Evolutionary conservation across 2,888 invertebrate genomes (phyloP), one percentile per base, ranked within the genome.

Genomic region (Trachelus tabidus): DNA sequence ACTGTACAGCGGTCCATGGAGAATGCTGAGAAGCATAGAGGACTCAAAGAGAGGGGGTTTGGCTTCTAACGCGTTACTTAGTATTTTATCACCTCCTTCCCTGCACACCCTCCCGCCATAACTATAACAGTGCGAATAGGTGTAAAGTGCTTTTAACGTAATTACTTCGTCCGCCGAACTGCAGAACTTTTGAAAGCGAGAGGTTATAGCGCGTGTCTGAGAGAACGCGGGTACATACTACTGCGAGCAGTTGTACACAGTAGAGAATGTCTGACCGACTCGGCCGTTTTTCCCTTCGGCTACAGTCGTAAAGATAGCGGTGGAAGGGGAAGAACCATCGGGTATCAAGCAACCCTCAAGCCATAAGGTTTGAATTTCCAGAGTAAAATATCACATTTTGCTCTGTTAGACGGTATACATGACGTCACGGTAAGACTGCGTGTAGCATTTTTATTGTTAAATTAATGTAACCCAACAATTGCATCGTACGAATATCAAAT

Each of bases 81-180:
- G 76, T 79, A 79, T 81, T 80, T 80, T 82, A 81, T 82, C 80
- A 79, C 78, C 76, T 78, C 69, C 73, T 9, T 23, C 40, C 40
- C 6, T 6, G 15, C 40, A 15, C 23, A 23, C 40, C 15, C 15
- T 23, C 40, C 6, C 35, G 74, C 74, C 15, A 34, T 34, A 73
- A 34, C 33, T 73, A n/a, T 35, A 80, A 79, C 78, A 77, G 73
- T 71, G 77, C 68, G 81, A 81, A 85, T 84, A 86, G 85, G 86
- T 85, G 86, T 82, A 84, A 87, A 87, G 87, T 87, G 87, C 88
- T 88, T 87, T 87, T 85, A 89, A 84, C 86, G 87, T 87, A 86
- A 88, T 89, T 87, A 89, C 87, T 84, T 81, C 79, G 83, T 76
- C 83, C 81, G 82, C 83, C 82, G 82, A 83, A 82, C 83, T 81